phyloP scores from a whole-genome alignment of 2,888 invertebrate species.

The Metacarcinus magister region DNA sequence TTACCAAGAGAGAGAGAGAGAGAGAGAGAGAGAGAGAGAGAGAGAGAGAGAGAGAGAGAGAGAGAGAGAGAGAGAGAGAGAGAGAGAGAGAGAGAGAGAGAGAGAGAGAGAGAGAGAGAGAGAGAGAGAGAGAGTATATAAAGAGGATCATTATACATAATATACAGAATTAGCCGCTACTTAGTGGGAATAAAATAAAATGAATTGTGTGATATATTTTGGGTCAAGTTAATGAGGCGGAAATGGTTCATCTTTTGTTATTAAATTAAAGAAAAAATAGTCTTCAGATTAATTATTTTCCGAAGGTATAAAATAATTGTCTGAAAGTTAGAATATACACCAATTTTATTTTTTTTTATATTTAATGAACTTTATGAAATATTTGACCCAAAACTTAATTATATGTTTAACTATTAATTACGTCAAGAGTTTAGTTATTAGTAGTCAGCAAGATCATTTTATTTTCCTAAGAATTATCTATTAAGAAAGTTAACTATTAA shows the following conservation, averaged over 20 bases:
- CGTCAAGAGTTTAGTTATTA: no score
- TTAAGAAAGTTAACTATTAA: no score
- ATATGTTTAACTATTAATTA: no score
- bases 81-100: neutral
- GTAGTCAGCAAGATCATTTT: no score
- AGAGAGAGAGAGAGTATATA: neutral
- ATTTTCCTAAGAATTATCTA: no score
- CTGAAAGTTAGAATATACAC: neutral
- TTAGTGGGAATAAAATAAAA: neutral
- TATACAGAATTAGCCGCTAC: neutral
- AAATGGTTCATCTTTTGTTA: neutral
- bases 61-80: conserved; percentile 27
- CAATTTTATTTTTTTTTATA: neutral
- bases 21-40: neutral
- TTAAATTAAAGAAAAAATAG: neutral
- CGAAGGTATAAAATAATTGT: neutral
- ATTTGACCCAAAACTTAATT: no score
- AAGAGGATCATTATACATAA: no score
- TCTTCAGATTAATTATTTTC: neutral
- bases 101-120: neutral
- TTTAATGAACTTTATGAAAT: no score
- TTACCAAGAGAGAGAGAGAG: neutral
- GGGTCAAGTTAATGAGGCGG: no score
- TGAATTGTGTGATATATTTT: neutral
- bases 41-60: conserved; percentile 38